Evolutionary conservation across 2,797 vertebrate species (phyloP).

Genomic region (Morus bassanus): DNA sequence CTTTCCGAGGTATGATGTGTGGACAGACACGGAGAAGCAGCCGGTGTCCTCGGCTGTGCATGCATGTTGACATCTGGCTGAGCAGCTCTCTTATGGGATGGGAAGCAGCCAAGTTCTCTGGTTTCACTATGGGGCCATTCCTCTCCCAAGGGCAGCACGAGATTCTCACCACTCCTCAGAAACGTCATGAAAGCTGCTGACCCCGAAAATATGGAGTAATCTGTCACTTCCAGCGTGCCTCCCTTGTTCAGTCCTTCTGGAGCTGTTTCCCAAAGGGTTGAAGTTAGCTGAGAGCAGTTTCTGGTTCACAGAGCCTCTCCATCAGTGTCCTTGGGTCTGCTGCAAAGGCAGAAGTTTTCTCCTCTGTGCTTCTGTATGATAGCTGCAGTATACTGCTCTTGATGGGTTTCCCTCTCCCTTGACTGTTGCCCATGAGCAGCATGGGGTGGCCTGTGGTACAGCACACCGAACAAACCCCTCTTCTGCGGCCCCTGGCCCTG

Average conservation of each 20-base stretch:
- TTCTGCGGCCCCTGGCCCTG: background rate
- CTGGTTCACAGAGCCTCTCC: background rate
- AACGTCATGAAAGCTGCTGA: background rate
- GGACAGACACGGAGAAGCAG: background rate
- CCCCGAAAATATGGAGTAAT: background rate
- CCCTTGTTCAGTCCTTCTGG: background rate
- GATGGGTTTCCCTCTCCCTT: background rate
- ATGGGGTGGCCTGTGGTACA: background rate
- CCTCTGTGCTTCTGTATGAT: background rate
- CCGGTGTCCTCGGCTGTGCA: rapidly evolving
- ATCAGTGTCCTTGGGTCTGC: rapidly evolving
- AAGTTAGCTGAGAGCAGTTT: background rate
- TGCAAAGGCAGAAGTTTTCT: background rate
- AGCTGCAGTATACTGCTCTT: background rate
- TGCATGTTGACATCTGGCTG: background rate
- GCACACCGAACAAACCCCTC: background rate
- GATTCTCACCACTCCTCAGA: background rate
- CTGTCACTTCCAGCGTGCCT: background rate
- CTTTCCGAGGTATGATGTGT: background rate
- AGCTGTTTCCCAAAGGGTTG: background rate
- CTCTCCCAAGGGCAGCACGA: background rate
- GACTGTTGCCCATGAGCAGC: background rate
- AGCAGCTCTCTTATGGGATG: background rate
- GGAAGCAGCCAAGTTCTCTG: background rate
- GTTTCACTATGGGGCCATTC: background rate